Evolutionary conservation across 1,140 invertebrate species (phyloP), one percentile per base, ranked within the genome.

Genomic region (Cotesia vestalis): DNA sequence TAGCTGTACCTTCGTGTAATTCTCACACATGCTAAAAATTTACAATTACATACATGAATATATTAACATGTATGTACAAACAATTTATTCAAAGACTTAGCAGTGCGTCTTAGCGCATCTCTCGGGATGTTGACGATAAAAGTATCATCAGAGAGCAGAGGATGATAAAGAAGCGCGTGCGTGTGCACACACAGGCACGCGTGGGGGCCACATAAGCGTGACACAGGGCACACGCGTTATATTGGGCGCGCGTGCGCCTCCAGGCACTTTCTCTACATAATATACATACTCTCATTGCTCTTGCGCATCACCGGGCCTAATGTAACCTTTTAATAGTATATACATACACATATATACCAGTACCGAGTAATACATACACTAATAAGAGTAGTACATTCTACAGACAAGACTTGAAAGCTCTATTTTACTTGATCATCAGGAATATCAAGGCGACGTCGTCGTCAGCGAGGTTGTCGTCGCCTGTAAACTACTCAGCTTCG

Each of bases 171-270:
- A 66, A 64, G 62, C 66, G 63, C 69, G 62, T 46, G 68, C 73
- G 59, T 59, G 36, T 52, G 71, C 51, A 34, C 71, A 52, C 70
- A 66, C 75, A 67, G 76, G 46, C 67, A 73, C 72, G 63, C 71
- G 35, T 73, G 72, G 20, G 52, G 34, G 66, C 72, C 66, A 46
- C 63, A 61, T 27, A 71, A 72, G 71, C 75, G 71, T 75, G 76
- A 79, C 77, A 75, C 71, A 77, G 67, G 76, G 71, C 76, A 69
- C 69, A 74, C 74, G 77, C 75, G 80, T 77, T 73, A 77, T 74
- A 77, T 77, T 71, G 69, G 69, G 66, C 59, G 62, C 63, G 73
- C 74, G 74, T 73, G 66, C 64, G 64, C 71, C 72, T 75, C 73
- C 71, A 71, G 68, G 74, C 69, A 63, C 62, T 51, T 63, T 62